Base-by-base conservation (phyloP, 2,797 vertebrate species). In the Sternarchorhynchus goeldii region DNA sequence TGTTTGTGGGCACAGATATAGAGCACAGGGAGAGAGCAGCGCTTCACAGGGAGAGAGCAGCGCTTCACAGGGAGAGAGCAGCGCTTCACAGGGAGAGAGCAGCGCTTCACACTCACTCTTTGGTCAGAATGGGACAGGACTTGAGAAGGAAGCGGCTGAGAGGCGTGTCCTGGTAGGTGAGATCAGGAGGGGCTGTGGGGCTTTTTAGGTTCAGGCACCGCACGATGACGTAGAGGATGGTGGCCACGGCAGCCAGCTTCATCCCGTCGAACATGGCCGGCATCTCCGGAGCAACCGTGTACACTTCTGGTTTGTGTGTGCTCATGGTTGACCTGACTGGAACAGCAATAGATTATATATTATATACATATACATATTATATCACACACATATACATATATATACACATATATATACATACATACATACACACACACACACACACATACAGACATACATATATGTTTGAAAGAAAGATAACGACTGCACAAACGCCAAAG, bases 181-280 rank as follows among this genome's bases (percentile, higher is more conserved):
- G 87, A 1, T 95, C 93, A 0, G 97, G 97, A 0, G 95, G 85
- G 0, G 92, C 93, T 0, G 96, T 95, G 0, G 96, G 91, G 79
- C 96, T 98, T 89, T 96, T 98, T 64, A 99, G 91, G 88, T 99
- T 98, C 83, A 99, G 87, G 82, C 94, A 96, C 72, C 97, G 95
- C 75, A 99, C 96, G 0, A 98, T 93, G 82, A 99, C 83, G 20
- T 98, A 99, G 0, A 99, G 94, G 73, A 95, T 89, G 0, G 97
- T 94, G 7, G 96, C 96, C 6, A 98, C 94, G 0, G 93, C 94
- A 0, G 94, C 95, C 63, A 96, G 86, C 86, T 96, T 96, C 89
- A 96, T 92, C 77, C 94, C 94, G 1, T 95, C 95, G 55, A 94
- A 95, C 83, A 95, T 93, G 0, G 94, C 95, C 0, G 94, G 94